Conservation (phyloP, 2,797 vertebrate genomes). For the Gallirallus australis region DNA sequence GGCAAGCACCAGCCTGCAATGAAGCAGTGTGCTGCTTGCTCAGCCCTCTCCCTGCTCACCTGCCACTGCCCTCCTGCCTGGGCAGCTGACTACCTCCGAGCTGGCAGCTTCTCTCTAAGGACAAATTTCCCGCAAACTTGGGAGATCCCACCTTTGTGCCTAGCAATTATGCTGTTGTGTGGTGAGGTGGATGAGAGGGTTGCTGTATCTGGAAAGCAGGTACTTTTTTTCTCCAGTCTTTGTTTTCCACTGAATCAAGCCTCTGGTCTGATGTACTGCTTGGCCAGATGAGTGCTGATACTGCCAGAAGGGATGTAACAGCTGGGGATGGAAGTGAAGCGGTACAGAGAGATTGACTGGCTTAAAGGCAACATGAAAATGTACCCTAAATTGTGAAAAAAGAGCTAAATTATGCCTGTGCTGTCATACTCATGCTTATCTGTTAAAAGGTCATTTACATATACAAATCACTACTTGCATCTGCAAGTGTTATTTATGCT, state of each 20-base stretch:
- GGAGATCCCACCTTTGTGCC: neutral
- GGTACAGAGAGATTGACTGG: neutral
- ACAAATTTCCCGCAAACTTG: neutral
- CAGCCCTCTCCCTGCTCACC: fast-evolving
- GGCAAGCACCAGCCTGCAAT: neutral
- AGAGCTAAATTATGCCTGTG: neutral
- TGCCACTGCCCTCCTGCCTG: neutral
- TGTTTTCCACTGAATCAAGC: neutral
- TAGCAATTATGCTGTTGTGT: no score
- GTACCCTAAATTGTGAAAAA: neutral
- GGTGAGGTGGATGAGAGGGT: neutral
- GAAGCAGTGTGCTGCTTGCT: neutral
- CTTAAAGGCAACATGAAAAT: neutral
- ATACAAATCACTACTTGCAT: neutral
- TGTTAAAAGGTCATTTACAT: neutral
- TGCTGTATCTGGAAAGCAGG: neutral
- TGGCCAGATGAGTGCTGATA: neutral
- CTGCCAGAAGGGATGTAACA: neutral
- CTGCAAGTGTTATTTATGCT: neutral
- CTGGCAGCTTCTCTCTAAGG: neutral
- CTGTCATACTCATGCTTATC: neutral
- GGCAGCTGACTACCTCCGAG: neutral
- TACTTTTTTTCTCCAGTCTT: neutral
- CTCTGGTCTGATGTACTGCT: neutral
- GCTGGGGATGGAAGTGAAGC: neutral